Conservation (phyloP, 1,140 invertebrate species). For the Solenopsis fugax region DNA sequence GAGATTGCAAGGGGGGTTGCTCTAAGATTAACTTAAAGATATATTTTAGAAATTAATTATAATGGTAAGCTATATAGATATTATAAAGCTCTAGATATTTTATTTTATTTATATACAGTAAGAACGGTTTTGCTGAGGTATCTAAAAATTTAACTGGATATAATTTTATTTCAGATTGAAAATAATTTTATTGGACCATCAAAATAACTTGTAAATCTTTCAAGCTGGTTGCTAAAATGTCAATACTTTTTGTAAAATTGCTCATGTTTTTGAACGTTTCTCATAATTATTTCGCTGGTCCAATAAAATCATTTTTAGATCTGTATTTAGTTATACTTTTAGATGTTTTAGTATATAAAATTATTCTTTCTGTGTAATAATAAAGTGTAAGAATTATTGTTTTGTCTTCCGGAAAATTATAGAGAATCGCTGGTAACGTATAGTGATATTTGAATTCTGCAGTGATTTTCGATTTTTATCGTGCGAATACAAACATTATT, state of each 20-base stretch:
- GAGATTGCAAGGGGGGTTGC: background rate
- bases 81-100: background rate
- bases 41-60: background rate
- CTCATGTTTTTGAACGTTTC: too few species aligned
- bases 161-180: too few species aligned
- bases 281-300: too few species aligned
- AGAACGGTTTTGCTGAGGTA: too few species aligned
- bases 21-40: constrained; percentile 29
- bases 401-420: background rate
- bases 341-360: background rate
- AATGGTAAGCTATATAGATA: background rate
- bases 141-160: too few species aligned
- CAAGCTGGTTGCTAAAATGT: too few species aligned
- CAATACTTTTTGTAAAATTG: too few species aligned
- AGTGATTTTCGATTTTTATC: background rate
- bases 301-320: too few species aligned
- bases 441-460: constrained; percentile 2
- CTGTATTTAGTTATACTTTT: too few species aligned
- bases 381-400: background rate
- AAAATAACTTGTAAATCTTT: too few species aligned
- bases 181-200: too few species aligned
- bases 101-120: background rate
- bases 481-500: background rate
- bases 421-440: background rate
- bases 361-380: background rate